Conservation (phyloP, 2,888 invertebrate genomes). For the Encarsia formosa region DNA sequence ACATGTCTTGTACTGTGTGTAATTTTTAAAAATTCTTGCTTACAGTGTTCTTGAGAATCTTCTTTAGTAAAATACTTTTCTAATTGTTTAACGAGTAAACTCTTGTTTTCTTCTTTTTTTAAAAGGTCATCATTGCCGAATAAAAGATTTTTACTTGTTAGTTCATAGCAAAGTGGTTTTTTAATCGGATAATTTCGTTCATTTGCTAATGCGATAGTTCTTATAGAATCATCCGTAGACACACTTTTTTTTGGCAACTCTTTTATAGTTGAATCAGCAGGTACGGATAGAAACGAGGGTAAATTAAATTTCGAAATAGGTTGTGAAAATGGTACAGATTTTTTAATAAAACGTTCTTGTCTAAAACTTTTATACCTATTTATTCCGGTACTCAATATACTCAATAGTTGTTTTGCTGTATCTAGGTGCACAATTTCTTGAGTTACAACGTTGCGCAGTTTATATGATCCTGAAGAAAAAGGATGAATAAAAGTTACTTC, state of each 20-base stretch:
- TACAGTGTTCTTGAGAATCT: too few species aligned
- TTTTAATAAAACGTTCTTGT: background rate
- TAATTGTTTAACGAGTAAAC: background rate
- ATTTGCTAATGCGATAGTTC: background rate
- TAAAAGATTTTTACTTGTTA: conserved; percentile 2
- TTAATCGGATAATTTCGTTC: conserved; percentile 1
- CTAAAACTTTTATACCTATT: background rate
- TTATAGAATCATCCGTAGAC: background rate
- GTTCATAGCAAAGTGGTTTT: background rate
- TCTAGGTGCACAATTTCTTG: background rate
- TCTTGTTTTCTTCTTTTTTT: conserved; percentile 7
- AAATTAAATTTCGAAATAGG: too few species aligned
- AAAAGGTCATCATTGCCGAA: conserved; percentile 1
- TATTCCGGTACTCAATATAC: background rate
- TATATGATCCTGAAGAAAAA: background rate
- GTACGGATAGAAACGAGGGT: background rate
- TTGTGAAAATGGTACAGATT: background rate
- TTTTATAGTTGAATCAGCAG: background rate
- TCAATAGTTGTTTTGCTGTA: background rate
- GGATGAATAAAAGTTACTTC: conserved; percentile 5
- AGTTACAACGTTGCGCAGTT: background rate
- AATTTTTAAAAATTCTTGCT: too few species aligned
- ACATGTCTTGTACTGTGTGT: too few species aligned
- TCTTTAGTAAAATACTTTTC: background rate
- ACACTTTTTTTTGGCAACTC: background rate